phyloP scores from a whole-genome alignment of 2,797 vertebrate species.

The Prionace glauca region DNA sequence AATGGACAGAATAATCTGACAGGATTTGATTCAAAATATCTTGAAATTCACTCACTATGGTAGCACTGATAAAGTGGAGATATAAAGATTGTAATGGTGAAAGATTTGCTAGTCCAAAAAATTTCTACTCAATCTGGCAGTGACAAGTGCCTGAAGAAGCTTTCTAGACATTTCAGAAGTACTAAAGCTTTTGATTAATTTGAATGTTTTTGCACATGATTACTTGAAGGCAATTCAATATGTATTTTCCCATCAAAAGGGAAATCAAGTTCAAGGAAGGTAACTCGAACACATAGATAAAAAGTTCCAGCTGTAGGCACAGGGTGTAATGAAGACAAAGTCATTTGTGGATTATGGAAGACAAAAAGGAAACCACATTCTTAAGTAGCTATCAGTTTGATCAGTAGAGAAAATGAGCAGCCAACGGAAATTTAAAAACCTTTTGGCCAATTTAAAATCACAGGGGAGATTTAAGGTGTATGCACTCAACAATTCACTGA shows the following conservation, averaged over 20 bases:
- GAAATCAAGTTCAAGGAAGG: background rate
- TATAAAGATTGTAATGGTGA: too few species aligned
- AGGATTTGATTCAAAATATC: background rate
- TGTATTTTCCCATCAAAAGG: background rate
- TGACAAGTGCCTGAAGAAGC: too few species aligned
- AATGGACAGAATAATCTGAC: background rate
- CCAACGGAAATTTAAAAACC: background rate
- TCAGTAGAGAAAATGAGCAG: background rate
- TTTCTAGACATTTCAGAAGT: too few species aligned
- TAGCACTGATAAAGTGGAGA: background rate
- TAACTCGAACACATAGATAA: background rate
- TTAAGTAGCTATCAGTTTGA: background rate
- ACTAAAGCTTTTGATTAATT: too few species aligned
- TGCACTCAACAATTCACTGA: too few species aligned
- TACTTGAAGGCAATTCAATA: too few species aligned
- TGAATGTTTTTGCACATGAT: too few species aligned
- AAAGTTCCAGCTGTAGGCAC: background rate
- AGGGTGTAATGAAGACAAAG: too few species aligned
- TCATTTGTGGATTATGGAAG: background rate
- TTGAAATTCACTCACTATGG: background rate
- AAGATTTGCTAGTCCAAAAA: too few species aligned
- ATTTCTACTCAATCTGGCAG: too few species aligned
- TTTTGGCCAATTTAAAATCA: background rate
- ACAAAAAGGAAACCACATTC: background rate
- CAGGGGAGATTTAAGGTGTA: too few species aligned